A percentile compares a stretch with the other conserved stretches of the same genome.
Conservation (phyloP, 2,113 vertebrate genomes). For the Neodon shergylaensis region DNA sequence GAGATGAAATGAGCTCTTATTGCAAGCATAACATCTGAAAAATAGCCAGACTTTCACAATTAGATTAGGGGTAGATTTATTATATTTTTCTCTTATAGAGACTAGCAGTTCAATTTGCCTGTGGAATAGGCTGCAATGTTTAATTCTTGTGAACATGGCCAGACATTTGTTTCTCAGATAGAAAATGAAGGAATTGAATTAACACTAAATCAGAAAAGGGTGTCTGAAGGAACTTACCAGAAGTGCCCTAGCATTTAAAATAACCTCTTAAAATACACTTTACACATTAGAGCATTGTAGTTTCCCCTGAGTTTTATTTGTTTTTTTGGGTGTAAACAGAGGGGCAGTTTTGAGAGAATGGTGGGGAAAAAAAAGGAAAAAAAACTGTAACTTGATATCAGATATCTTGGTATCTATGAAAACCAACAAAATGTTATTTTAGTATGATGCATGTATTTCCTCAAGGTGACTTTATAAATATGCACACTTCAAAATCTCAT, state of each 20-base stretch:
- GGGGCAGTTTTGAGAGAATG: background rate
- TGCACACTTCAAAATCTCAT: background rate
- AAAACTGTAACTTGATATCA: background rate
- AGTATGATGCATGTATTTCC: background rate
- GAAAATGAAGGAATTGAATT: conserved; percentile 46
- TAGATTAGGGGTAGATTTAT: background rate
- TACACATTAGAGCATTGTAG: background rate
- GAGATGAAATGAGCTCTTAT: background rate
- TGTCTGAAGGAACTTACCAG: background rate
- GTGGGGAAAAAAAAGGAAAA: background rate
- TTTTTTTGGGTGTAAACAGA: background rate
- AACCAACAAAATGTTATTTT: background rate
- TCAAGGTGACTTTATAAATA: background rate
- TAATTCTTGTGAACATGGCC: background rate
- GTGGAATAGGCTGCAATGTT: background rate
- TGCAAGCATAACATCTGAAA: background rate
- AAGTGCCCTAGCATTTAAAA: background rate
- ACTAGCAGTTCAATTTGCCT: background rate
- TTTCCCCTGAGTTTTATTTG: background rate
- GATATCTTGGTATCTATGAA: background rate
- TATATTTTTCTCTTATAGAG: background rate
- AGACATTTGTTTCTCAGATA: conserved; percentile 4
- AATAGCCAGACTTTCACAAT: background rate
- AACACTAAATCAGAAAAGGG: background rate
- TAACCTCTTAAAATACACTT: background rate